A percentile compares a stretch with the other conserved stretches of the same genome.
Conservation (phyloP, 2,797 vertebrate genomes). For the Alcedo quadribrachys region DNA sequence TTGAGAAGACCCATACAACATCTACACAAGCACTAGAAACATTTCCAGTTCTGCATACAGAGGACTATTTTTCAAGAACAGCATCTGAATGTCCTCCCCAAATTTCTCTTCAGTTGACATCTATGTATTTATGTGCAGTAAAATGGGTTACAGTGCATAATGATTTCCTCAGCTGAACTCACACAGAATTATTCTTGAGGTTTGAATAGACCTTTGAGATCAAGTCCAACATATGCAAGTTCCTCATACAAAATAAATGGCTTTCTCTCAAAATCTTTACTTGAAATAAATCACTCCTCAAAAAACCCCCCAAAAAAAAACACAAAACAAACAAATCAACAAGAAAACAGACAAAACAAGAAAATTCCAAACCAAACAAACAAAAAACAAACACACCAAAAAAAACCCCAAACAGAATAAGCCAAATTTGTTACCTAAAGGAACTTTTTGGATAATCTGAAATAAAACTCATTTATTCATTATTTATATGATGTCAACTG, state of each 20-base stretch:
- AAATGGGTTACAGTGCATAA: not conserved
- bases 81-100: not conserved
- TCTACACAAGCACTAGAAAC: not conserved
- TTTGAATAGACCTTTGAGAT: too few relatives aligned
- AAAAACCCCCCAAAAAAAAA: not conserved
- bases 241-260: not conserved
- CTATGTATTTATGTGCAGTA: not conserved
- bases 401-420: not conserved
- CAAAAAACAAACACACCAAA: not conserved
- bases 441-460: not conserved
- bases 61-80: not conserved
- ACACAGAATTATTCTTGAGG: fast-evolving
- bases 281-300: not conserved
- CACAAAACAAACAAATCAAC: too few relatives aligned
- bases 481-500: not conserved
- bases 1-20: not conserved
- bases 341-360: not conserved
- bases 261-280: not conserved
- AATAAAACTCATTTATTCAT: not conserved
- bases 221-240: not conserved
- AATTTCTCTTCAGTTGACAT: not conserved
- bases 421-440: not conserved
- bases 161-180: not conserved
- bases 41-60: not conserved
- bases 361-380: not conserved